A percentile compares a stretch with the other conserved stretches of the same genome.
phyloP scores from a whole-genome alignment of 35 echinoderm and acorn worm genomes.

The Patiria miniata region DNA sequence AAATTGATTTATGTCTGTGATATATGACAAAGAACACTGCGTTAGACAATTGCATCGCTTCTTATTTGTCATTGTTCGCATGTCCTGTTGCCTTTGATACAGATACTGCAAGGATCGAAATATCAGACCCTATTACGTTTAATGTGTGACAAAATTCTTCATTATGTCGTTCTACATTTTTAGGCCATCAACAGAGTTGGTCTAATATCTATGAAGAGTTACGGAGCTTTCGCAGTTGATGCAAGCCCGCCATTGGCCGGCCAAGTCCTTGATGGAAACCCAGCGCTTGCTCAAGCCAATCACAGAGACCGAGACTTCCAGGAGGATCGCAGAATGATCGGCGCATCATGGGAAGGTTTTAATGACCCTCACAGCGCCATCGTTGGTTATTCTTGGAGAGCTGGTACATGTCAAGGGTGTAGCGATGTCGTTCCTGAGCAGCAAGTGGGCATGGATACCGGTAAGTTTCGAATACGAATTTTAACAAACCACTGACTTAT shows the following conservation, averaged over 20 bases:
- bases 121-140: no score
- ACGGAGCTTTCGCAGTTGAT: constrained; percentile 14
- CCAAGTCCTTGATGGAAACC: constrained; percentile 31
- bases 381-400: constrained; percentile 34
- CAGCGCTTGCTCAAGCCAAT: neutral
- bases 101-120: no score
- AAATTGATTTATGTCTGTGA: no score
- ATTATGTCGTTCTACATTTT: no score
- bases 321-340: neutral
- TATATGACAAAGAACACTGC: no score
- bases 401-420: constrained; percentile 29
- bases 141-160: no score
- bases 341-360: constrained; percentile 46
- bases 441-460: constrained; percentile 13
- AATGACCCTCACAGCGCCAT: constrained; percentile 45
- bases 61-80: no score
- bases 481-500: no score
- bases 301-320: constrained; percentile 41
- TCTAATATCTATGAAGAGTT: neutral
- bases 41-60: no score
- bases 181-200: constrained; percentile 41
- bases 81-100: no score
- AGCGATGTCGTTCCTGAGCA: constrained; percentile 25
- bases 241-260: constrained; percentile 26
- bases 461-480: neutral